Conservation (phyloP, 35 echinoderm and acorn worm genomes). For the Lytechinus variegatus region DNA sequence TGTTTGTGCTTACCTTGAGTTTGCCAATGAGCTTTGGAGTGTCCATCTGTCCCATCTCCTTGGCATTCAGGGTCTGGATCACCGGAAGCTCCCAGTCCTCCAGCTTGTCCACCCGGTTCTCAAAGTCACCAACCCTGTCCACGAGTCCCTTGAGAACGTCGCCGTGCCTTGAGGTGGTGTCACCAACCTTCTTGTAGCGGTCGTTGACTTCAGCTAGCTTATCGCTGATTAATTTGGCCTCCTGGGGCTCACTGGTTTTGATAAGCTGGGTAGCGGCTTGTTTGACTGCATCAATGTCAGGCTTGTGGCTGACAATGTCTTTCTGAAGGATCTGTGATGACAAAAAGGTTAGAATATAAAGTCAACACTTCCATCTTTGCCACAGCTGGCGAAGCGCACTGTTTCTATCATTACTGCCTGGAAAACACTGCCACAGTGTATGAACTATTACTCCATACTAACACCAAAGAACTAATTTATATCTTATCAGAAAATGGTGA, state of each 20-base stretch:
- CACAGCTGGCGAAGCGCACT: too few species aligned
- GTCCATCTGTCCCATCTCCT: conserved; percentile 63
- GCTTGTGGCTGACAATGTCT: conserved; percentile 85
- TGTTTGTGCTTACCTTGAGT: conserved; percentile 60
- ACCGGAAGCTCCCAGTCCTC: conserved; percentile 80
- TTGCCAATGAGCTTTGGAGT: conserved; percentile 69
- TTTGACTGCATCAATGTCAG: conserved; percentile 78
- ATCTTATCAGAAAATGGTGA: too few species aligned
- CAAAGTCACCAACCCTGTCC: conserved; percentile 72
- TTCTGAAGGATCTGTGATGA: conserved; percentile 70
- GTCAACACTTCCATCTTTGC: too few species aligned
- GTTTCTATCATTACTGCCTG: too few species aligned
- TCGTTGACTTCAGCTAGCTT: conserved; percentile 78
- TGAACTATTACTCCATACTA: too few species aligned
- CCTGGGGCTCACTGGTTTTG: conserved; percentile 65
- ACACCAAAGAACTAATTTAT: too few species aligned
- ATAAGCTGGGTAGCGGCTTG: conserved; percentile 70
- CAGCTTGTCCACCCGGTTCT: conserved; percentile 72
- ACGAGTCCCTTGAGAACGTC: conserved; percentile 64
- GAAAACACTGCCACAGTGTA: too few species aligned
- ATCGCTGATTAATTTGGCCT: conserved; percentile 66
- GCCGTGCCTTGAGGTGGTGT: conserved; percentile 51
- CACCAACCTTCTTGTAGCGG: conserved; percentile 65
- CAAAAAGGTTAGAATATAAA: too few species aligned
- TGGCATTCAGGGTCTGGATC: conserved; percentile 64